A percentile compares a stretch with the other conserved stretches of the same genome.
Conservation (phyloP, 1,140 invertebrate species). For the Coenobita brevimanus region DNA sequence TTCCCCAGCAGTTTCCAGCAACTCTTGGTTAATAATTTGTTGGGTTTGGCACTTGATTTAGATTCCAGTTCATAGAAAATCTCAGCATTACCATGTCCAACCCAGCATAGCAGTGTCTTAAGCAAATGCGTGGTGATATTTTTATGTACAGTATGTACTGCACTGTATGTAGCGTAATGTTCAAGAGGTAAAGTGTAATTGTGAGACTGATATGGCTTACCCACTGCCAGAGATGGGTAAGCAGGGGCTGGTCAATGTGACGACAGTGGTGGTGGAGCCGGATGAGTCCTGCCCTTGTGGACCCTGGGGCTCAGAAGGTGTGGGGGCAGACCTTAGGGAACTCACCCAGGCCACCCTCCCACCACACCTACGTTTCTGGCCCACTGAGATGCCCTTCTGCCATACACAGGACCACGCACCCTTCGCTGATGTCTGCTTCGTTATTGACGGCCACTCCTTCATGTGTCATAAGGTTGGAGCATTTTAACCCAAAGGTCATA, state of each 20-base stretch:
- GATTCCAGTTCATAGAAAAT: too few relatives aligned
- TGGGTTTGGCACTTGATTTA: too few relatives aligned
- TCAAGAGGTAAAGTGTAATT: too few relatives aligned
- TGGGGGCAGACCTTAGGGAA: constrained; percentile 74
- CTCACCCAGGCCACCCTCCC: constrained; percentile 75
- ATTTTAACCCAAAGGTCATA: too few relatives aligned
- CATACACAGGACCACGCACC: constrained; percentile 70
- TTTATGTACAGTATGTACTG: too few relatives aligned
- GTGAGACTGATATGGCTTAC: too few relatives aligned
- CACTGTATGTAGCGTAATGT: too few relatives aligned
- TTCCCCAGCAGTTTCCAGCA: too few relatives aligned
- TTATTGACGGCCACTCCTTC: constrained; percentile 74
- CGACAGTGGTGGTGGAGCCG: constrained; percentile 46
- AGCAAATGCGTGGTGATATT: too few relatives aligned
- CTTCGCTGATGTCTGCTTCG: constrained; percentile 75
- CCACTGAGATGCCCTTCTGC: constrained; percentile 73
- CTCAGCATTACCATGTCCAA: too few relatives aligned
- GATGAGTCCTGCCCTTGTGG: background rate
- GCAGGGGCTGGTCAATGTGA: constrained; percentile 41
- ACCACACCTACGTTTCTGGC: constrained; percentile 71
- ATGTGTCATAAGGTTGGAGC: constrained; percentile 76
- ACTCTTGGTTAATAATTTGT: too few relatives aligned
- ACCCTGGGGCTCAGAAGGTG: constrained; percentile 47
- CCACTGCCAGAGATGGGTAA: constrained; percentile 41
- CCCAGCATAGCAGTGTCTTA: too few relatives aligned